Evolutionary conservation across 2,888 invertebrate genomes (phyloP), one percentile per base, ranked within the genome.

Genomic region (Hermaeophaga mercurialis): DNA sequence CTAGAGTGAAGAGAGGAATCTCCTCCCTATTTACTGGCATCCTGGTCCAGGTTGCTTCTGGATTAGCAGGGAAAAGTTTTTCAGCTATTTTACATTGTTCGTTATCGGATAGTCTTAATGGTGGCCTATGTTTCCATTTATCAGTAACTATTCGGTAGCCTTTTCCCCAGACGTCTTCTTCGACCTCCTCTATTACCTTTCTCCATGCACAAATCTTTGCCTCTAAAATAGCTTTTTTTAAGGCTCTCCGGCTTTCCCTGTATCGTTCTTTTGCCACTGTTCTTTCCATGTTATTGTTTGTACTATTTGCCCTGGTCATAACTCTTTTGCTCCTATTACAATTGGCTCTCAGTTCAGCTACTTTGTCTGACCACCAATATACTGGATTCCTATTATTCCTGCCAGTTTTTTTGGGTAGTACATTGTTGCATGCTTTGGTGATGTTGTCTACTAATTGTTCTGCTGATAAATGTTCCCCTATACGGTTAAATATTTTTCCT

Each of bases 121-220:
- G 12, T 11, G 6, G n/a, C n/a, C n/a, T 22, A 3, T 7, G 36
- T 47, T 54, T 28, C 15, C 8, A 11, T 39, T 18, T 5, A 28
- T 22, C 26, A 11, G 8, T 45, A 2, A 58, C 53, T 22, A 61
- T 36, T 52, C 34, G 57, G 31, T 61, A 62, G 14, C 56, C 53
- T n/a, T 52, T 44, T 8, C 49, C 55, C 49, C 58, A 61, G 1
- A 55, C 22, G 26, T 60, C 58, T 3, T 46, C n/a, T 7, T 54
- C 57, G 5, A 58, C 17, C 9, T 56, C 50, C 0, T 50, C 15
- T 8, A 49, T 1, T 1, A 54, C n/a, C 8, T 60, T 9, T 2
- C 15, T 33, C 43, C 53, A 53, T 12, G 31, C 15, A 3, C n/a
- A 12, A n/a, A 22, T 19, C 15, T 44, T 44, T n/a, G 44, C n/a